Evolutionary conservation across 1,140 invertebrate species (phyloP), one percentile per base, ranked within the genome.

Genomic region (Theocolax elegans): DNA sequence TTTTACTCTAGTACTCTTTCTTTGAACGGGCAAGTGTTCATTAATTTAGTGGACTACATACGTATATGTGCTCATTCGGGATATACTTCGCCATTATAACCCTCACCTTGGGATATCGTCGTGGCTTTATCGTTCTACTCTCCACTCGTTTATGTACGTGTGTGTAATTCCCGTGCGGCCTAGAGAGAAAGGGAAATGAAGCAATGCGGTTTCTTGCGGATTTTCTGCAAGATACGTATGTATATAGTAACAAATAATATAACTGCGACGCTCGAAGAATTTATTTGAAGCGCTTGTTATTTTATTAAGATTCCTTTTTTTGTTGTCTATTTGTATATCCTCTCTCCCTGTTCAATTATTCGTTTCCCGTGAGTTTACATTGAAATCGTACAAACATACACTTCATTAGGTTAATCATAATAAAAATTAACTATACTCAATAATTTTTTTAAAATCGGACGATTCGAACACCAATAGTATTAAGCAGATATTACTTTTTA

Each of bases 221-320:
- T 59, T 67, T 67, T 67, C 65, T 59, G 12, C 23, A 3, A n/a
- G 27, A 2, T 67, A 23, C n/a, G 8, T 21, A 65, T 12, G 21
- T 25, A 58, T 15, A n/a, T 21, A 54, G 15, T 21, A 44, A n/a
- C n/a, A n/a, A n/a, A n/a, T n/a, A n/a, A n/a, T 15, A n/a, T 13
- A 66, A 29, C n/a, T 10, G 13, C 15, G 40, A 53, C 27, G 27
- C 25, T 9, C 15, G 15, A 58, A 67, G 53, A 67, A 67, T 67
- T 35, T 58, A 67, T 67, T 40, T 10, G 8, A 48, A 23, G 10
- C 10, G 27, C 31, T 19, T 13, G 40, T n/a, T 19, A 13, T 59
- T 67, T 67, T 67, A 59, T 60, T 67, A 49, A 67, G 64, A 72
- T 72, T 60, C 29, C 67, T 66, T 67, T n/a, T 53, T 58, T 67